Percentiles rank a stretch among this genome's conserved stretches.
phyloP scores from a whole-genome alignment of 2,888 invertebrate genomes.

The Orchestes rusci region DNA sequence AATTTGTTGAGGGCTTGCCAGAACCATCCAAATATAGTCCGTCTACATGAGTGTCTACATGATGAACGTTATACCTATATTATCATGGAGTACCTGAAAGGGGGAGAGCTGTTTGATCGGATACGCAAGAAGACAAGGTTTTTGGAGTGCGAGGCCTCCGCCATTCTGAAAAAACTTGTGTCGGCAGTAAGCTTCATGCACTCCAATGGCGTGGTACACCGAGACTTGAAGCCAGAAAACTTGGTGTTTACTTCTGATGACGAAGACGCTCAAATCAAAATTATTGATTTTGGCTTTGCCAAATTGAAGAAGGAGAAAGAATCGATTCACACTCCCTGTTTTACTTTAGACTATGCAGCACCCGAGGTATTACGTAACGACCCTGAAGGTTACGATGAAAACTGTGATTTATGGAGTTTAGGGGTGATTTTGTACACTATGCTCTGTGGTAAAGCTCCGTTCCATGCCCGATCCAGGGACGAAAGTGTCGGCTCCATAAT shows the following conservation, averaged over 20 bases:
- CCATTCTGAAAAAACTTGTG: conserved; percentile 74
- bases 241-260: conserved; percentile 57
- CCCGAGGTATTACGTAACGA: conserved; percentile 76
- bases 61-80: conserved; percentile 82
- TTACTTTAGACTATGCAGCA: conserved; percentile 90
- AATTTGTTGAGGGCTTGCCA: conserved; percentile 75
- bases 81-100: conserved; percentile 76
- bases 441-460: conserved; percentile 82
- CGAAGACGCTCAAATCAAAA: conserved; percentile 59
- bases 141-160: conserved; percentile 71
- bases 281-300: conserved; percentile 96
- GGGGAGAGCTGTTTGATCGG: conserved; percentile 71
- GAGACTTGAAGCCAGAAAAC: conserved; percentile 93
- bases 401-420: conserved; percentile 93
- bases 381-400: conserved; percentile 74
- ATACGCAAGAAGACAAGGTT: conserved; percentile 60
- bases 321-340: conserved; percentile 75
- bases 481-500: conserved; percentile 71
- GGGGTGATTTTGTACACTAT: conserved; percentile 76
- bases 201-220: conserved; percentile 74
- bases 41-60: conserved; percentile 73
- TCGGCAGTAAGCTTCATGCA: conserved; percentile 83
- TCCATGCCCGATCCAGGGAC: conserved; percentile 58
- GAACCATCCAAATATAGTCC: conserved; percentile 82
- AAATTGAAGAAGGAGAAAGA: conserved; percentile 56